Evolutionary conservation across 37 sponge, comb jelly and placozoan species (phyloP), one percentile per base, ranked within the genome.

Genomic region (Spongilla lacustris): DNA sequence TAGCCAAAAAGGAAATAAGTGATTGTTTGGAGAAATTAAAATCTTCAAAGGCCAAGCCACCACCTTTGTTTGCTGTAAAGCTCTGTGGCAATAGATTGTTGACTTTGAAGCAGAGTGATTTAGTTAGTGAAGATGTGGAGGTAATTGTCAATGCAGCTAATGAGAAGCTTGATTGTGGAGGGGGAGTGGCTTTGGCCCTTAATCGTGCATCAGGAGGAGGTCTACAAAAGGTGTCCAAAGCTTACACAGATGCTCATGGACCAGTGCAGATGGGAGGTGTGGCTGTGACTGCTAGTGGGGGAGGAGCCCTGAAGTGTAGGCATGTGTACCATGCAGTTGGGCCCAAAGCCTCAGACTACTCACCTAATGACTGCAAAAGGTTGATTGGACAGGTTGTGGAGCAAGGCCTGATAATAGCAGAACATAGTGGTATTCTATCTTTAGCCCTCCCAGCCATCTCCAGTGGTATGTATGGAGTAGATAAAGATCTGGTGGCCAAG

Each of bases 81-180:
- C 1, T 58, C 58, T 46, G 75, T 32, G 49, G 67, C 76, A 79
- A 83, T 2, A 81, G 81, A 25, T 74, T 29, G 31, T 77, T 94
- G 13, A 81, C 89, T 34, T 79, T 94, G 26, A 90, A 90, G 81
- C 69, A 84, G 67, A 91, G 75, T 27, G 73, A 94, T 82, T 80
- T 94, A 21, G 85, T 88, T 19, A 66, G 71, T 27, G 91, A 94
- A 41, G 29, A 94, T 10, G 91, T 84, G 24, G 84, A 78, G 28
- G 80, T 78, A 17, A 91, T 94, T 50, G 94, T 94, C n/a, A 94
- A 90, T 77, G 91, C 94, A 58, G 94, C 94, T 1, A 94, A 94
- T 81, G 67, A 35, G 8, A 23, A 35, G 13, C 85, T 94, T 0
- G 25, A 38, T 23, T 91, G 87, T 76, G 83, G 49, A n/a, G 89